A percentile compares a stretch with the other conserved stretches of the same genome.
phyloP scores from a whole-genome alignment of 2,888 invertebrate species.

The Philhelius pedissequus region DNA sequence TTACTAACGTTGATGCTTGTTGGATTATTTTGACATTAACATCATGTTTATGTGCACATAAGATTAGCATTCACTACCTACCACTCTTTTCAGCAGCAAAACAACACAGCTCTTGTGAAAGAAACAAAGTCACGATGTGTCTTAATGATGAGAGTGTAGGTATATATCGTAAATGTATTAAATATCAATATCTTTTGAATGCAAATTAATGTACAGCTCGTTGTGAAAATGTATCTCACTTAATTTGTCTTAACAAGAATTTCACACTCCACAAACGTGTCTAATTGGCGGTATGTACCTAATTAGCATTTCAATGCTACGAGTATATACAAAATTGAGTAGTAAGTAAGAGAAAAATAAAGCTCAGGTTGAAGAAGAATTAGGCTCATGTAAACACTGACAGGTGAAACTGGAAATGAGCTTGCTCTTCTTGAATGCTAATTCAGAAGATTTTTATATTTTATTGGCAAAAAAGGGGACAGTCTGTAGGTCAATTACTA shows the following conservation, averaged over 20 bases:
- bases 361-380: not conserved
- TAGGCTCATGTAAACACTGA: not conserved
- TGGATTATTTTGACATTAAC: conserved; percentile 11
- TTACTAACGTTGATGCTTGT: not conserved
- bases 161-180: not conserved
- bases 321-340: not conserved
- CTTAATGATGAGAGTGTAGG: not conserved
- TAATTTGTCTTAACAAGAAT: conserved; percentile 16
- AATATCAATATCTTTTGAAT: conserved; percentile 45
- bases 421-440: conserved; percentile 38
- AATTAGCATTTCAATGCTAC: conserved; percentile 46
- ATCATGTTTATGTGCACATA: not conserved
- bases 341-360: not conserved
- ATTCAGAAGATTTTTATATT: not conserved
- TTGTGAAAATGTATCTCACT: not conserved
- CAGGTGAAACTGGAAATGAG: conserved; percentile 32
- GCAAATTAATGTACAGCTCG: conserved; percentile 30
- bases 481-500: not conserved
- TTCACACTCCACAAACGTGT: conserved; percentile 54
- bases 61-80: not conserved
- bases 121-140: conserved; percentile 30
- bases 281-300: conserved; percentile 49
- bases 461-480: conserved; percentile 13
- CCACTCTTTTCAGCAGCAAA: not conserved
- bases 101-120: not conserved